A percentile compares a stretch with the other conserved stretches of the same genome.
phyloP scores from a whole-genome alignment of 2,113 vertebrate species.

The Zeus faber region DNA sequence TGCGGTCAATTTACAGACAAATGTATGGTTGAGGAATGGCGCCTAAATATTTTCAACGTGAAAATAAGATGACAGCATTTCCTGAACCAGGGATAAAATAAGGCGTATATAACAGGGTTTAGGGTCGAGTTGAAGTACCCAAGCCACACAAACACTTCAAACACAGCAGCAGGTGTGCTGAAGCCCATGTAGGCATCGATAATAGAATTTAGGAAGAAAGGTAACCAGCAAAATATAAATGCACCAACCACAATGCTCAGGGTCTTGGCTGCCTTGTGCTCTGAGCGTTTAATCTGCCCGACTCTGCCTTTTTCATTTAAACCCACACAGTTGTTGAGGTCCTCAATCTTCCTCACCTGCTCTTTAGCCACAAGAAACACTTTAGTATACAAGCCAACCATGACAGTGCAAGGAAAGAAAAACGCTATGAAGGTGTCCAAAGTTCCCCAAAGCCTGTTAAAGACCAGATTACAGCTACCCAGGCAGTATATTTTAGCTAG shows the following conservation, averaged over 20 bases:
- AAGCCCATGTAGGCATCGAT: conserved; percentile 45
- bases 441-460: conserved; percentile 33
- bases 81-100: conserved; percentile 58
- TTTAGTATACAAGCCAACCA: conserved; percentile 45
- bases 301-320: conserved; percentile 1
- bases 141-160: conserved; percentile 48
- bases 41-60: conserved; percentile 43
- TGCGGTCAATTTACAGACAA: conserved; percentile 18
- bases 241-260: conserved; percentile 47
- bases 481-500: conserved; percentile 34
- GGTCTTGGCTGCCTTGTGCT: conserved; percentile 56
- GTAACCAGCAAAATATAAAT: conserved; percentile 52
- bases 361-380: conserved; percentile 41
- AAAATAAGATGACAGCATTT: conserved; percentile 47
- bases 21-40: conserved; percentile 37
- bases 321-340: conserved; percentile 6
- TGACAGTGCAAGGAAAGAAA: conserved; percentile 38
- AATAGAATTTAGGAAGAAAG: conserved; percentile 40
- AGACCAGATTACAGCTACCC: conserved; percentile 35
- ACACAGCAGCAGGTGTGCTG: conserved; percentile 34
- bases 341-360: conserved; percentile 34
- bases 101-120: conserved; percentile 55
- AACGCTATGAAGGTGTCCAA: conserved; percentile 29
- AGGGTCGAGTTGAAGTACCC: conserved; percentile 52
- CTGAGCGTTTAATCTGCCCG: conserved; percentile 24